These are phyloP conservation scores for Microctonus aethiopoides DNA, from an alignment of 2,888 invertebrate species.

Conservation along the genomic window DNA sequence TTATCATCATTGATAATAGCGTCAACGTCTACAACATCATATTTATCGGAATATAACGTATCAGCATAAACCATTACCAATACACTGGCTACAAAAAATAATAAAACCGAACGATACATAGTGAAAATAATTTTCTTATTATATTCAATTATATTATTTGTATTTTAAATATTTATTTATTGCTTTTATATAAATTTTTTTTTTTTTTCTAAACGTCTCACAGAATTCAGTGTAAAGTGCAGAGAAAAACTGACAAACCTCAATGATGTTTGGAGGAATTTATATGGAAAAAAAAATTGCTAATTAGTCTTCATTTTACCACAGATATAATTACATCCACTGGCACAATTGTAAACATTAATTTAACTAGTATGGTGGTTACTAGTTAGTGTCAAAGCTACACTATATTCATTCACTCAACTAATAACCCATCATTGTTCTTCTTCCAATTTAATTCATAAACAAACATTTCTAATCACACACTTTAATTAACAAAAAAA, in stretches of 20 bases:
- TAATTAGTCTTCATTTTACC: not conserved
- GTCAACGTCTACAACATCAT: conserved; percentile 56
- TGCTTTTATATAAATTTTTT: too few relatives aligned
- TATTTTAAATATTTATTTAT: too few relatives aligned
- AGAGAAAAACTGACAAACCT: not conserved
- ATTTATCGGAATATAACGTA: conserved; percentile 52
- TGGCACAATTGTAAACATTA: not conserved
- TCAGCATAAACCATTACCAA: conserved; percentile 34
- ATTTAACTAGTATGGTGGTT: not conserved
- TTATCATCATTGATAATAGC: conserved; percentile 51
- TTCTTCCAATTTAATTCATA: too few relatives aligned
- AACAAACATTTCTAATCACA: too few relatives aligned
- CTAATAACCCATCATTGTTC: too few relatives aligned
- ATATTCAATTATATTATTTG: not conserved
- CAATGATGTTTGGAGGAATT: not conserved
- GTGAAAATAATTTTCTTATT: not conserved
- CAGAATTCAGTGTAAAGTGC: too few relatives aligned
- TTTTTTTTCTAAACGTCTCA: too few relatives aligned
- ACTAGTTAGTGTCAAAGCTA: not conserved
- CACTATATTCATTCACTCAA: too few relatives aligned
- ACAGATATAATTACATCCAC: not conserved
- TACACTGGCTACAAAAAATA: conserved; percentile 22
- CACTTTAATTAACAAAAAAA: too few relatives aligned
- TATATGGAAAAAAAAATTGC: not conserved
- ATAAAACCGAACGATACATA: conserved; percentile 7